phyloP scores from a whole-genome alignment of 1,140 invertebrate species.

The Zeugodacus cucurbitae region DNA sequence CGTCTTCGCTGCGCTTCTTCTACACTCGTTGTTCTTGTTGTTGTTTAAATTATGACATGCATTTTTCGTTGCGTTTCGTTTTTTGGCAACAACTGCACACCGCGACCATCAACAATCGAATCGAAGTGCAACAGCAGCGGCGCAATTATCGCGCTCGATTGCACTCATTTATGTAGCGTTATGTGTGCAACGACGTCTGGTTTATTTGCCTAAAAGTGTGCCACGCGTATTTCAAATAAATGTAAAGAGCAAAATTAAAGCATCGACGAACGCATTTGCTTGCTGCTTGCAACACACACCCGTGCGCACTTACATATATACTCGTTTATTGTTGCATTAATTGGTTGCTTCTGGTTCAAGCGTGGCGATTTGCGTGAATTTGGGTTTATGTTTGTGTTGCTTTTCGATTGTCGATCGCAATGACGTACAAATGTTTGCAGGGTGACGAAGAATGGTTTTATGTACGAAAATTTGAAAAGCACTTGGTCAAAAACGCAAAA shows the following conservation, averaged over 20 bases:
- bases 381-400: neutral
- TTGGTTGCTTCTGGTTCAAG: neutral
- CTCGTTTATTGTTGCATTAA: neutral
- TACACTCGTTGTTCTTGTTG: neutral
- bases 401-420: neutral
- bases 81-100: neutral
- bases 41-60: neutral
- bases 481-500: too few relatives aligned
- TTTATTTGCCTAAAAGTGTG: slow-evolving; percentile 7
- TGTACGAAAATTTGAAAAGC: too few relatives aligned
- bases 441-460: too few relatives aligned
- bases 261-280: neutral
- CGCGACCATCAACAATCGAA: neutral
- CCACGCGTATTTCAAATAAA: neutral
- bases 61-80: neutral
- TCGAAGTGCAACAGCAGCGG: neutral
- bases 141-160: slow-evolving; percentile 1
- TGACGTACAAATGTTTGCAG: neutral
- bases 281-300: neutral
- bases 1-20: neutral
- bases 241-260: neutral
- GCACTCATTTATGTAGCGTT: neutral
- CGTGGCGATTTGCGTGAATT: neutral
- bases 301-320: neutral
- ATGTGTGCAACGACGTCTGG: neutral